These are phyloP conservation scores for Betta splendens DNA, from an alignment of 2,797 vertebrate genomes.

Conservation along the genomic window DNA sequence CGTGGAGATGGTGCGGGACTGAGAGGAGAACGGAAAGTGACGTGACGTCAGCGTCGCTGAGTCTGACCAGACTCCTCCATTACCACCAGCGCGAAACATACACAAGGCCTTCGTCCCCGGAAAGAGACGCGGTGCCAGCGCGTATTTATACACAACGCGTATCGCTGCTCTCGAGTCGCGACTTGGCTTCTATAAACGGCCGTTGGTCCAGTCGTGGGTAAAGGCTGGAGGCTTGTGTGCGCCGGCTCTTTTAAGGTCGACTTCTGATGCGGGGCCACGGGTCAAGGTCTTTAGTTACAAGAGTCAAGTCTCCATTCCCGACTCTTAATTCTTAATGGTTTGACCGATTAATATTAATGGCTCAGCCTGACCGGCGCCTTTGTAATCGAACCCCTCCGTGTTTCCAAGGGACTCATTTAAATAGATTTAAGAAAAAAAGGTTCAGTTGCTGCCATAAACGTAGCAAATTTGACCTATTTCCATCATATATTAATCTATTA, in stretches of 20 bases:
- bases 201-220: slow-evolving; percentile 5
- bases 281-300: slow-evolving; percentile 72
- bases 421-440: slow-evolving; percentile 10
- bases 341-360: slow-evolving; percentile 69
- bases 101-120: slow-evolving; percentile 24
- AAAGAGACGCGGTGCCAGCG: not conserved
- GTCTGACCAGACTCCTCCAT: slow-evolving; percentile 32
- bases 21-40: slow-evolving; percentile 14
- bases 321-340: slow-evolving; percentile 74
- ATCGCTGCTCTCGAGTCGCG: slow-evolving; percentile 11
- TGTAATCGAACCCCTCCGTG: slow-evolving; percentile 46
- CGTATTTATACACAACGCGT: slow-evolving; percentile 42
- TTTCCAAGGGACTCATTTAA: slow-evolving; percentile 56
- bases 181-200: slow-evolving; percentile 37
- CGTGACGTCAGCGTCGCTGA: slow-evolving; percentile 37
- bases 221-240: slow-evolving; percentile 33
- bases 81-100: slow-evolving; percentile 16
- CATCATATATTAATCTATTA: not conserved
- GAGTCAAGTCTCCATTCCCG: slow-evolving; percentile 71
- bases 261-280: slow-evolving; percentile 31
- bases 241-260: slow-evolving; percentile 23
- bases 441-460: not conserved
- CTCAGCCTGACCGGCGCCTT: slow-evolving; percentile 47
- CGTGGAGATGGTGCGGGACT: not conserved
- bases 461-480: not conserved